These are phyloP conservation scores for Adelognathus sp. DNA, from an alignment of 2,888 invertebrate species.

Conservation along the genomic window DNA sequence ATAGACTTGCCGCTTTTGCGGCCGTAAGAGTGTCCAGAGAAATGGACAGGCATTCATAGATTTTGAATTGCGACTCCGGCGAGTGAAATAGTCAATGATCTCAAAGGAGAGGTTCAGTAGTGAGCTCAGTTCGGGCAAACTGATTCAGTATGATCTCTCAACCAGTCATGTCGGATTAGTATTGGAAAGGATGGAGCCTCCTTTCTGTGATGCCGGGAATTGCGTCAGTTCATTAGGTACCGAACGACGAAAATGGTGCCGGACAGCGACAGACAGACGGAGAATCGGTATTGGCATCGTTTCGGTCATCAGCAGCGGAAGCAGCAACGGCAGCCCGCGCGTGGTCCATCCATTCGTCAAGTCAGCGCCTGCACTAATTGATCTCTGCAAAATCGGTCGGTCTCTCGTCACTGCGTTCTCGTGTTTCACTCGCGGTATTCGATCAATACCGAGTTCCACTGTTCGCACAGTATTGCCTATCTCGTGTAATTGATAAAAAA, in stretches of 20 bases:
- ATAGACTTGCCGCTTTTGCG: neutral
- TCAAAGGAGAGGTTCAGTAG: neutral
- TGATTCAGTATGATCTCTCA: conserved; percentile 11
- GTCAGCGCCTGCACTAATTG: conserved; percentile 62
- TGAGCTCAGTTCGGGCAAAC: neutral
- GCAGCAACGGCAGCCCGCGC: conserved; percentile 1
- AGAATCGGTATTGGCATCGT: conserved; percentile 4
- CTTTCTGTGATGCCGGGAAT: conserved; percentile 53
- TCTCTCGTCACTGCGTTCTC: conserved; percentile 40
- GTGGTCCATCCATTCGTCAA: conserved; percentile 57
- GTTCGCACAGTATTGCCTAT: neutral
- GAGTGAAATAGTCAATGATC: neutral
- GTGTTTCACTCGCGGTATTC: conserved; percentile 15
- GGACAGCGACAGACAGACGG: conserved; percentile 18
- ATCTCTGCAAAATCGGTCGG: conserved; percentile 54
- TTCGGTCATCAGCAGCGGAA: conserved; percentile 30
- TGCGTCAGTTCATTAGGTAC: conserved; percentile 53
- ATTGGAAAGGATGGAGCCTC: conserved; percentile 39
- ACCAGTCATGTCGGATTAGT: conserved; percentile 38
- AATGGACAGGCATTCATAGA: neutral
- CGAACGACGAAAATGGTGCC: conserved; percentile 1
- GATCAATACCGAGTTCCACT: conserved; percentile 44
- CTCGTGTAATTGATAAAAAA: neutral
- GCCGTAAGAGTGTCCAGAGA: neutral
- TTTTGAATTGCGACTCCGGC: neutral